These are phyloP conservation scores for Ceryle rudis DNA, from an alignment of 2,797 vertebrate genomes.

Conservation along the genomic window DNA sequence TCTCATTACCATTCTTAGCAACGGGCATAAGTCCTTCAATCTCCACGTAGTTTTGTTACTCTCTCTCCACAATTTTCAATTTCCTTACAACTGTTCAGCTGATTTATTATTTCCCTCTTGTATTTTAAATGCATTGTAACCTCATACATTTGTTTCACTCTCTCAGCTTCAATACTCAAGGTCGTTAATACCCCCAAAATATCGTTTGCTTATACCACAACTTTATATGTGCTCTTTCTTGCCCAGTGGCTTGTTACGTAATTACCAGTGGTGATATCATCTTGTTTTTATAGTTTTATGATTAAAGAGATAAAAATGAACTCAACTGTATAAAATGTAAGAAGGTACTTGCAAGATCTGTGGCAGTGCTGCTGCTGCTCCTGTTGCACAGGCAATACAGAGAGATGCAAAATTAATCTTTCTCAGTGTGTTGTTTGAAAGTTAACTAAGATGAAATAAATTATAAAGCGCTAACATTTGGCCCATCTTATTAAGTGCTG, in stretches of 20 bases:
- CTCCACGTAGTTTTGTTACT: slow-evolving; percentile 66
- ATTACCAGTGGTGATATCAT: slow-evolving; percentile 56
- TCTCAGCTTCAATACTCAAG: slow-evolving; percentile 63
- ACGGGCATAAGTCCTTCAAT: slow-evolving; percentile 46
- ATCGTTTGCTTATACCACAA: slow-evolving; percentile 59
- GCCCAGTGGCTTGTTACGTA: slow-evolving; percentile 62
- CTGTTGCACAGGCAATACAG: not conserved
- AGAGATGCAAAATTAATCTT: slow-evolving; percentile 40
- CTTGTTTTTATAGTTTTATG: slow-evolving; percentile 76
- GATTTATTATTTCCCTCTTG: slow-evolving; percentile 75
- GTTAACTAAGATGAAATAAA: slow-evolving; percentile 47
- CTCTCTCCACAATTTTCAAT: slow-evolving; percentile 72
- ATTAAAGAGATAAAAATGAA: slow-evolving; percentile 72
- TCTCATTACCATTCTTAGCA: slow-evolving; percentile 73
- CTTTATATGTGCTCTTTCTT: slow-evolving; percentile 74
- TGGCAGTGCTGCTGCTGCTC: not conserved
- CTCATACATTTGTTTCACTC: slow-evolving; percentile 71
- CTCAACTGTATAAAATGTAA: slow-evolving; percentile 60
- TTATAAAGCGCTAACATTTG: not conserved
- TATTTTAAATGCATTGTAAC: slow-evolving; percentile 69
- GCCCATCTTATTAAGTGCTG: slow-evolving; percentile 18
- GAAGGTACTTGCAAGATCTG: slow-evolving; percentile 22
- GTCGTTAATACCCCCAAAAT: slow-evolving; percentile 64
- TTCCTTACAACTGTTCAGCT: slow-evolving; percentile 68
- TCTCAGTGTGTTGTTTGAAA: not conserved